A percentile compares a stretch with the other conserved stretches of the same genome.
Conservation (phyloP, 2,888 invertebrate genomes). For the Aphrophora alni region DNA sequence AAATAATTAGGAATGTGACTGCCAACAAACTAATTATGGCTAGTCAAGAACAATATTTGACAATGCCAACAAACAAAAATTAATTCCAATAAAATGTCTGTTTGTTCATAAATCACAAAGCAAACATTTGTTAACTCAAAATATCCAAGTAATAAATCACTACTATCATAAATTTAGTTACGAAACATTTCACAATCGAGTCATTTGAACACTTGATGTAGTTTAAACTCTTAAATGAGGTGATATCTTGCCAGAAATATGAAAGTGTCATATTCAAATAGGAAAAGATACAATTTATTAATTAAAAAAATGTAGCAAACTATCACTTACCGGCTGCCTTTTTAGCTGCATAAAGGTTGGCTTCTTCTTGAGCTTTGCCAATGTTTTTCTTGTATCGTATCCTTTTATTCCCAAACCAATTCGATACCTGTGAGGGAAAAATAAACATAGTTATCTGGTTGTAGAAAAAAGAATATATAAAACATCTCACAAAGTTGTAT, state of each 20-base stretch:
- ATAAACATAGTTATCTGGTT: neutral
- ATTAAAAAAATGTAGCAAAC: too few species aligned
- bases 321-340: slow-evolving; percentile 83
- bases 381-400: slow-evolving; percentile 99
- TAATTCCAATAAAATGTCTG: neutral
- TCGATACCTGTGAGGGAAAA: slow-evolving; percentile 80
- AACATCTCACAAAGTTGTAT: neutral
- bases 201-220: too few species aligned
- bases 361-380: slow-evolving; percentile 99
- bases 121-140: neutral
- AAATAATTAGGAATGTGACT: neutral
- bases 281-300: too few species aligned
- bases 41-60: neutral
- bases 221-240: too few species aligned
- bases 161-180: neutral
- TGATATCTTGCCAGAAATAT: too few species aligned
- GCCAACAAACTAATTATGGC: neutral
- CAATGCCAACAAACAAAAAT: neutral
- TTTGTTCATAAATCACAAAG: neutral
- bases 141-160: neutral
- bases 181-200: too few species aligned
- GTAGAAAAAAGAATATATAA: neutral
- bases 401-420: slow-evolving; percentile 99
- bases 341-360: slow-evolving; percentile 98
- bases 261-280: too few species aligned